phyloP scores from a whole-genome alignment of 2,797 vertebrate genomes.

The Pterois miles region DNA sequence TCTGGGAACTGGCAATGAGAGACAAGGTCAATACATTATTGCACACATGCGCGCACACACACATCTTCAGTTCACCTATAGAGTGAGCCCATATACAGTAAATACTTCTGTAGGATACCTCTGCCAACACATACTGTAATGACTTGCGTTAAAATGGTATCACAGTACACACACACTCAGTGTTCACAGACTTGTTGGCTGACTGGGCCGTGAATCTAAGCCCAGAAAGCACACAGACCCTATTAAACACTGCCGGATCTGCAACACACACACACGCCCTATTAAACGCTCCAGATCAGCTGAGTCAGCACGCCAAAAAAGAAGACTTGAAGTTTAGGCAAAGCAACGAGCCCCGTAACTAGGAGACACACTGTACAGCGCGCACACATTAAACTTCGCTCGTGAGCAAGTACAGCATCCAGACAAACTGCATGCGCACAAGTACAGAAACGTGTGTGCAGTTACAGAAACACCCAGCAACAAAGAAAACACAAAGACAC shows the following conservation, averaged over 20 bases:
- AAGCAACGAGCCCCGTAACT: slow-evolving; percentile 38
- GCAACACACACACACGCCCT: slow-evolving; percentile 61
- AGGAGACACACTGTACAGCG: slow-evolving; percentile 6
- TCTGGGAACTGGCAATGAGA: slow-evolving; percentile 74
- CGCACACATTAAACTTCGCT: neutral
- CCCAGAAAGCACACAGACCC: slow-evolving; percentile 72
- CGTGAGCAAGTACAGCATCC: neutral
- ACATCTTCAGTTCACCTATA: slow-evolving; percentile 32
- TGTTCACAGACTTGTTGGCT: slow-evolving; percentile 61
- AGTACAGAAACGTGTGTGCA: slow-evolving; percentile 20
- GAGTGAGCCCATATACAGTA: slow-evolving; percentile 27
- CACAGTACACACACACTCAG: slow-evolving; percentile 4
- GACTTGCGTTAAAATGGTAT: slow-evolving; percentile 35
- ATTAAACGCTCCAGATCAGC: slow-evolving; percentile 71
- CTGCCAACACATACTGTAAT: slow-evolving; percentile 47
- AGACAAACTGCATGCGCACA: slow-evolving; percentile 1
- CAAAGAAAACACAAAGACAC: slow-evolving; percentile 32
- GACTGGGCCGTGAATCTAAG: slow-evolving; percentile 48
- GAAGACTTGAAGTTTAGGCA: slow-evolving; percentile 37
- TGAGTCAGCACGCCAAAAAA: slow-evolving; percentile 72
- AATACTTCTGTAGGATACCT: slow-evolving; percentile 27
- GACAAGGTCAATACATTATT: slow-evolving; percentile 73
- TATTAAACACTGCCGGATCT: slow-evolving; percentile 68
- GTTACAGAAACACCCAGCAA: slow-evolving; percentile 41
- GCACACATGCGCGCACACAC: neutral